These are phyloP conservation scores for Caloenas nicobarica DNA, from an alignment of 2,113 vertebrate genomes.

Conservation along the genomic window DNA sequence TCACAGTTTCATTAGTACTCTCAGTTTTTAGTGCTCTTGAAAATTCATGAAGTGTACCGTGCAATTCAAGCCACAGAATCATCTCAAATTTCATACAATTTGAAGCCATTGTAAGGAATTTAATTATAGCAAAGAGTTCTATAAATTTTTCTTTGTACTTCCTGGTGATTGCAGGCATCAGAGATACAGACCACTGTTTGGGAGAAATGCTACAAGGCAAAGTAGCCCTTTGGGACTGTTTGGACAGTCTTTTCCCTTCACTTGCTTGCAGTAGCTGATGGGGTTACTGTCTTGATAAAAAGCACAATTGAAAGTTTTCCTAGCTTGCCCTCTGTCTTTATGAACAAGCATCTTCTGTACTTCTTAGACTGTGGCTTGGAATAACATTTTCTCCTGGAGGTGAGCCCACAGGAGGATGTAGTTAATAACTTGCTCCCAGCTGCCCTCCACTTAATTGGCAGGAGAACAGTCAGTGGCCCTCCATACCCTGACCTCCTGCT, in stretches of 20 bases:
- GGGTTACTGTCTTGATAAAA: background rate
- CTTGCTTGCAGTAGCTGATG: background rate
- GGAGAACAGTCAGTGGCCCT: background rate
- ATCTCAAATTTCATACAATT: background rate
- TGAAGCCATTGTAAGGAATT: conserved; percentile 18
- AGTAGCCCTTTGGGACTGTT: background rate
- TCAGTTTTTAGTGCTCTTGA: conserved; percentile 33
- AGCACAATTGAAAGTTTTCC: background rate
- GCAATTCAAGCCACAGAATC: background rate
- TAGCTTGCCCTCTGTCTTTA: background rate
- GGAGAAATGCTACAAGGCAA: background rate
- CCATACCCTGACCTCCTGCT: background rate
- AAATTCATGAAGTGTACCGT: background rate
- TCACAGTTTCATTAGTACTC: background rate
- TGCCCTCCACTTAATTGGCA: background rate
- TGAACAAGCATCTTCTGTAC: background rate
- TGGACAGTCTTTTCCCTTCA: background rate
- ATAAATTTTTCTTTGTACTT: background rate
- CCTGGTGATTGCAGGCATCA: background rate
- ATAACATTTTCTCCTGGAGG: background rate
- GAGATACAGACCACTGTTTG: background rate
- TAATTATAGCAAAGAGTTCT: background rate
- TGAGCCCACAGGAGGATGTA: background rate
- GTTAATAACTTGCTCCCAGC: background rate
- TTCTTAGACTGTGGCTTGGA: background rate